phyloP scores from a whole-genome alignment of 2,797 vertebrate genomes.

The Eulemur albifrons region DNA sequence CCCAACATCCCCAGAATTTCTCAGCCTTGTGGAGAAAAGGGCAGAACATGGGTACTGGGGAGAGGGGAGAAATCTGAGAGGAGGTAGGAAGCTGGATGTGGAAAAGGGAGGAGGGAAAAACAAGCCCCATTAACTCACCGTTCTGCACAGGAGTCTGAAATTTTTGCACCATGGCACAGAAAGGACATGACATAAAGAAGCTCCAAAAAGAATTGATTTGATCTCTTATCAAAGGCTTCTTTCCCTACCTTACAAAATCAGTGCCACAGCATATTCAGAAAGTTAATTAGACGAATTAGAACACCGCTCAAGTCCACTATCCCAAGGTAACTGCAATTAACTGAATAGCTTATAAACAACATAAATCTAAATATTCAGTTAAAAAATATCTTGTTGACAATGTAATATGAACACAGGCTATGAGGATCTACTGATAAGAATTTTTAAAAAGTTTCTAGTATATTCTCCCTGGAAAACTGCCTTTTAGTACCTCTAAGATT shows the following conservation, averaged over 20 bases:
- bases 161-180: not conserved
- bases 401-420: not conserved
- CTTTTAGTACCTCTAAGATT: not conserved
- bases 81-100: not conserved
- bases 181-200: not conserved
- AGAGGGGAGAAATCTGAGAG: not conserved
- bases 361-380: not conserved
- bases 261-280: not conserved
- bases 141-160: not conserved
- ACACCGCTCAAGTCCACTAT: not conserved
- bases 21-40: not conserved
- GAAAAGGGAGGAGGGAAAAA: not conserved
- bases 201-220: not conserved
- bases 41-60: not conserved
- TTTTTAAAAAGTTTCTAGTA: not conserved
- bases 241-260: not conserved
- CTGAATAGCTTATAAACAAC: not conserved
- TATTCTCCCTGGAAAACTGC: not conserved
- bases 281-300: not conserved
- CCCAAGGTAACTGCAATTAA: not conserved
- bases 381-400: conserved; percentile 6
- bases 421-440: not conserved
- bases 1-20: not conserved
- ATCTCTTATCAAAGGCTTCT: not conserved
- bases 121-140: not conserved